Evolutionary conservation across 2,888 invertebrate species (phyloP).

Genomic region (Belgica antarctica): DNA sequence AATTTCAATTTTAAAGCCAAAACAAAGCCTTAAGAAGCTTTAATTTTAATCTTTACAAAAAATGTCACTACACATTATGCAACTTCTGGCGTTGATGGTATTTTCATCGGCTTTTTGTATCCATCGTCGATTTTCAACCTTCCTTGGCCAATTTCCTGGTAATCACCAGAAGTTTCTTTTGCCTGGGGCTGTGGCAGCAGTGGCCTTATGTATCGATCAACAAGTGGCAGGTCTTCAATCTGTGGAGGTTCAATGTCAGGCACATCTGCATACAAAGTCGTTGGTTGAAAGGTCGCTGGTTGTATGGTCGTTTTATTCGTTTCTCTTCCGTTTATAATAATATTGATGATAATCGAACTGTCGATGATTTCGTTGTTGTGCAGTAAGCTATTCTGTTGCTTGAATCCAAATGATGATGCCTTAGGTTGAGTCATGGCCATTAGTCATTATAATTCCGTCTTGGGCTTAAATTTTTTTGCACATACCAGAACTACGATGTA

Average conservation of each 20-base stretch:
- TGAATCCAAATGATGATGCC: slow-evolving; percentile 3
- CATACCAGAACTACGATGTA: slow-evolving; percentile 15
- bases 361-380: slow-evolving; percentile 24
- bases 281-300: not conserved
- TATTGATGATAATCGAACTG: slow-evolving; percentile 33
- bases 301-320: not conserved
- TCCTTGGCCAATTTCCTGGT: too few relatives aligned
- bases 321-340: slow-evolving; percentile 12
- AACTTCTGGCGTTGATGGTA: too few relatives aligned
- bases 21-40: too few relatives aligned
- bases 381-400: slow-evolving; percentile 15
- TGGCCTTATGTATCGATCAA: too few relatives aligned
- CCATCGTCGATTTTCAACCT: too few relatives aligned
- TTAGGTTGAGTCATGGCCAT: not conserved
- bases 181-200: too few relatives aligned
- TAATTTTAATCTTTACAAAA: too few relatives aligned
- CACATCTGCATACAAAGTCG: not conserved
- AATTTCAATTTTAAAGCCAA: too few relatives aligned
- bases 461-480: slow-evolving; percentile 22
- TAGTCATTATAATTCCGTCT: not conserved
- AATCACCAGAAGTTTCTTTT: too few relatives aligned
- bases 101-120: too few relatives aligned
- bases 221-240: not conserved
- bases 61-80: too few relatives aligned
- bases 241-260: not conserved